Evolutionary conservation across 2,888 invertebrate species (phyloP).

Genomic region (Yponomeuta cagnagella): DNA sequence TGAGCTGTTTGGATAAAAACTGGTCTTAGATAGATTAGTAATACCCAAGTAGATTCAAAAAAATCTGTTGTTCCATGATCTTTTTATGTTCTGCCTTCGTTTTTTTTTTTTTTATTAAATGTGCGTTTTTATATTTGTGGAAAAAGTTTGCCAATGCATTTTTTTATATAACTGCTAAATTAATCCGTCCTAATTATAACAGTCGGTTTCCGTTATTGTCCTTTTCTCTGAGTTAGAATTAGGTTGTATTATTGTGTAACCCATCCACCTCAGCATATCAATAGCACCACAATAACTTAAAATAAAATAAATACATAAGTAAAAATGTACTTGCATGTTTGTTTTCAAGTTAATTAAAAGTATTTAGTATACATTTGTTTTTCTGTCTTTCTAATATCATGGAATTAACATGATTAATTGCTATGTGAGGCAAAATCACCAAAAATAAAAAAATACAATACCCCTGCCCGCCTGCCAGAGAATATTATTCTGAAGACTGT

Average conservation of each 20-base stretch:
- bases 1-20: neutral
- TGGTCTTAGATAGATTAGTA: too few relatives aligned
- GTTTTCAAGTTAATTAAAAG: conserved; percentile 64
- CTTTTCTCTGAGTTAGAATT: conserved; percentile 33
- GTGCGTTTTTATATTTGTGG: conserved; percentile 22
- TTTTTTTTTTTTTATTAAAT: conserved; percentile 22
- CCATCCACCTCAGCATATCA: conserved; percentile 58
- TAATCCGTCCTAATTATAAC: conserved; percentile 49
- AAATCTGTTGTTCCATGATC: conserved; percentile 29
- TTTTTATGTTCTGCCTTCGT: conserved; percentile 24
- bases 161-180: conserved; percentile 22
- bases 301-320: conserved; percentile 43
- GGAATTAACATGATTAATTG: neutral
- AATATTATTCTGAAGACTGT: too few relatives aligned
- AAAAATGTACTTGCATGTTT: conserved; percentile 70
- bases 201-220: conserved; percentile 29
- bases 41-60: neutral
- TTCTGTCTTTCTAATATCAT: conserved; percentile 15
- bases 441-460: too few relatives aligned
- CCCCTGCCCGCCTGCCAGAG: too few relatives aligned
- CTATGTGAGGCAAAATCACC: neutral
- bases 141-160: conserved; percentile 38
- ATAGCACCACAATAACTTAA: conserved; percentile 37
- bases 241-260: conserved; percentile 46
- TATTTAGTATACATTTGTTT: conserved; percentile 32